Conservation (phyloP, 2,113 vertebrate genomes). For the Pogona vitticeps region DNA sequence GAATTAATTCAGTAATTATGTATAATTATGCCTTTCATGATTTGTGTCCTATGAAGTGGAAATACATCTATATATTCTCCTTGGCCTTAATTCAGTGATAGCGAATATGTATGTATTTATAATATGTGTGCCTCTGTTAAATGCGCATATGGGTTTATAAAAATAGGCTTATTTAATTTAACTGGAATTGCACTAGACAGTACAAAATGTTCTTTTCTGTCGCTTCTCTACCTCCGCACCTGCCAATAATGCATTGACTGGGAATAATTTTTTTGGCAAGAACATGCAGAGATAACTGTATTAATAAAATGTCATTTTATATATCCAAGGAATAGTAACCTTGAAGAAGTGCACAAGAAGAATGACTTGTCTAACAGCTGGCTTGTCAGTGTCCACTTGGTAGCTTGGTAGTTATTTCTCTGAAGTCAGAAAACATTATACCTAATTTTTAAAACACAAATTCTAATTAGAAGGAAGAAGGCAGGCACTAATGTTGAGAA, state of each 20-base stretch:
- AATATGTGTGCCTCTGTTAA: constrained; percentile 2
- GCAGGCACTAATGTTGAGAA: constrained; percentile 14
- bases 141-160: accelerated
- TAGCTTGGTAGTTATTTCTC: neutral
- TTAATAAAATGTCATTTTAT: constrained; percentile 16
- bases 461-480: neutral
- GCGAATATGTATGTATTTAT: neutral
- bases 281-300: neutral
- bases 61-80: constrained; percentile 62
- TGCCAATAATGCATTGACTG: constrained; percentile 58
- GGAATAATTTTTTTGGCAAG: constrained; percentile 36
- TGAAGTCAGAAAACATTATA: neutral
- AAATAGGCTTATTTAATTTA: constrained; percentile 1
- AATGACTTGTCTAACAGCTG: constrained; percentile 24
- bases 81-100: constrained; percentile 28
- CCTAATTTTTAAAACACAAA: neutral
- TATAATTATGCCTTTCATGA: constrained; percentile 64
- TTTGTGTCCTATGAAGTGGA: constrained; percentile 51
- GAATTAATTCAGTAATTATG: constrained; percentile 72
- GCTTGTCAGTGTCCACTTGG: constrained; percentile 12
- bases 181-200: constrained; percentile 30
- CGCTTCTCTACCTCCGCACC: constrained; percentile 46
- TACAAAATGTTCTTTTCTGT: constrained; percentile 23
- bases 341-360: constrained; percentile 22
- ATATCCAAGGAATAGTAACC: neutral